Conservation (phyloP, 1,140 invertebrate species). For the Copidosoma floridanum region DNA sequence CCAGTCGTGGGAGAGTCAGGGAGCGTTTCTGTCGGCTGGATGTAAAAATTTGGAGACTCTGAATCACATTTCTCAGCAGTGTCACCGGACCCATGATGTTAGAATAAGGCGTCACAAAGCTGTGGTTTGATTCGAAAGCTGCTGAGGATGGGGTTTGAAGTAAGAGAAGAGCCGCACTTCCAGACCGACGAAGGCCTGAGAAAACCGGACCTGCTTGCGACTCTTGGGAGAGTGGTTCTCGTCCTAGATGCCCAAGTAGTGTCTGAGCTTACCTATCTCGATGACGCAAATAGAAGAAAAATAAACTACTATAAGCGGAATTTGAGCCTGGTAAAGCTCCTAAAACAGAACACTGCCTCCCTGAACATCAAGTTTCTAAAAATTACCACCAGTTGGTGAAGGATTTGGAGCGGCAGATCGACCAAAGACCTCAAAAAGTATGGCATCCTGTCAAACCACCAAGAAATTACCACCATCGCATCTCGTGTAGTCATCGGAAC, state of each 20-base stretch:
- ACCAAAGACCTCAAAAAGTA: no score
- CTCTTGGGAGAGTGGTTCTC: neutral
- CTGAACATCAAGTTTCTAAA: neutral
- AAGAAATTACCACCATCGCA: no score
- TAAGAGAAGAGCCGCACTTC: neutral
- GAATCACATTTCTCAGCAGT: conserved; percentile 2
- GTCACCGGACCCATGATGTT: neutral
- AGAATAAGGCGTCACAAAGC: neutral
- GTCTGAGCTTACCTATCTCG: conserved; percentile 9
- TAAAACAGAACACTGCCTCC: neutral
- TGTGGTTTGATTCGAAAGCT: neutral
- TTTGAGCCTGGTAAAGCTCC: neutral
- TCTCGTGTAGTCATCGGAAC: no score
- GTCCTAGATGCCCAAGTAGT: conserved; percentile 32
- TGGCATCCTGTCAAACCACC: no score
- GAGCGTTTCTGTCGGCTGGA: conserved; percentile 8
- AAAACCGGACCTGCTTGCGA: conserved; percentile 15
- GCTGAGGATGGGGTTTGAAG: neutral
- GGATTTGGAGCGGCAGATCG: neutral
- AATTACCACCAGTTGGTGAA: neutral
- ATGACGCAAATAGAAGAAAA: no score
- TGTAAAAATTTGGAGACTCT: conserved; percentile 3
- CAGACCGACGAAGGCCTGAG: neutral
- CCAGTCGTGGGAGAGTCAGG: neutral
- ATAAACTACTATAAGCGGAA: conserved; percentile 16